These are phyloP conservation scores for Micromussa lordhowensis DNA, from an alignment of 92 coral and sea anemone genomes.

Conservation along the genomic window DNA sequence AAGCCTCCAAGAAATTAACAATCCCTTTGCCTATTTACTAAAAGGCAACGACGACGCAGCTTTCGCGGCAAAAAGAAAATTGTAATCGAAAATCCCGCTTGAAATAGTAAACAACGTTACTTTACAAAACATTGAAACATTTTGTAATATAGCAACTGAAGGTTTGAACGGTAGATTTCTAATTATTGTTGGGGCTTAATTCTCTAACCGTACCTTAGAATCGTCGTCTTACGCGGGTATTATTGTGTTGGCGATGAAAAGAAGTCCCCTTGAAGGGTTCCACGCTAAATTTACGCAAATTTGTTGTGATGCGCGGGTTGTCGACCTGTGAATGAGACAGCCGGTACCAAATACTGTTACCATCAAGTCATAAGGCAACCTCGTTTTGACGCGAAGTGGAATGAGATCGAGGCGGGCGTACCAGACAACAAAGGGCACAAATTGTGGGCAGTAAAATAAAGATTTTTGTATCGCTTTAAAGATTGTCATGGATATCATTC, in stretches of 20 bases:
- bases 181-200: background rate
- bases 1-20: background rate
- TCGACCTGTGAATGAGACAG: conserved; percentile 31
- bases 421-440: conserved; percentile 6
- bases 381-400: conserved; percentile 50
- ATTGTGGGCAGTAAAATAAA: conserved; percentile 18
- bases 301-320: conserved; percentile 31
- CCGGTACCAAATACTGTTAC: conserved; percentile 74
- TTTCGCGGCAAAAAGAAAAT: background rate
- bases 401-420: conserved; percentile 11
- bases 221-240: background rate
- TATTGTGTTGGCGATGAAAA: background rate
- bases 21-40: background rate
- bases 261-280: background rate
- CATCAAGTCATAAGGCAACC: conserved; percentile 69
- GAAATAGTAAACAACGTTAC: conserved; percentile 27
- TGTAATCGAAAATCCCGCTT: conserved; percentile 8
- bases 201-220: conserved; percentile 20
- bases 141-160: background rate
- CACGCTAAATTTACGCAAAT: conserved; percentile 46
- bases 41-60: background rate
- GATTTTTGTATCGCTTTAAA: background rate
- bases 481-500: conserved; percentile 3
- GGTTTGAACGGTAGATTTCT: background rate
- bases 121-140: conserved; percentile 9